Base-by-base conservation (phyloP, 2,113 vertebrate genomes). In the Thalassarche chlororhynchos region DNA sequence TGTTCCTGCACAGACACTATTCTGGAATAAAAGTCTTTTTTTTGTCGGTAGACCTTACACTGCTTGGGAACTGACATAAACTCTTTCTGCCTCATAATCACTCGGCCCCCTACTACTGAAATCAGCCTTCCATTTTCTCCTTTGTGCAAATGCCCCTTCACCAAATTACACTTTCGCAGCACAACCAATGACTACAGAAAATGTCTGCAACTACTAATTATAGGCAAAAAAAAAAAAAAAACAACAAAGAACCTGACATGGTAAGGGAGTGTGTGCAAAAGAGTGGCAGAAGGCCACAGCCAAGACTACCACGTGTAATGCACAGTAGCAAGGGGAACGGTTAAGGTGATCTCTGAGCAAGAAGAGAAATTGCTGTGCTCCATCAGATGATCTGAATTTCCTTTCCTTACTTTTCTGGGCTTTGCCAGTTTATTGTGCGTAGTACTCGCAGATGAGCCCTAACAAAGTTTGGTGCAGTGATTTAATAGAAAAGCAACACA, bases 121-220 rank as follows among this genome's bases (percentile, higher is more conserved):
- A 96, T 91, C 91, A 95, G 89, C 81, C 75, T 96, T 91, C 84
- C 89, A 96, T 93, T 94, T 97, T 89, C 87, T 94, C 77, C 74
- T 96, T 90, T 97, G 94, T 96, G 91, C 70, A 96, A 96, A 97
- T 96, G 91, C 75, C 87, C 91, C 89, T 95, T 94, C 87, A 97
- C 78, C 95, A 95, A 97, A 95, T 95, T 85, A 88, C 84, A 91
- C 84, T 94, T 94, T 66, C 5, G 7, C 49, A 96, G 78, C 70
- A 91, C 70, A 96, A 95, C 66, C 87, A 95, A 85, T 72, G 62
- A 85, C 77, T 93, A 83, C 36, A 74, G 70, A 95, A 96, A 93
- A 91, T n/a, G 62, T 46, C 84, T 72, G 71, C 62, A 96, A 85
- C 91, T 93, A 83, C 81, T 91, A 90, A 97, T 95, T 95, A 93